Evolutionary conservation across 2,888 invertebrate genomes (phyloP).

Genomic region (Pyrocoelia pectoralis): DNA sequence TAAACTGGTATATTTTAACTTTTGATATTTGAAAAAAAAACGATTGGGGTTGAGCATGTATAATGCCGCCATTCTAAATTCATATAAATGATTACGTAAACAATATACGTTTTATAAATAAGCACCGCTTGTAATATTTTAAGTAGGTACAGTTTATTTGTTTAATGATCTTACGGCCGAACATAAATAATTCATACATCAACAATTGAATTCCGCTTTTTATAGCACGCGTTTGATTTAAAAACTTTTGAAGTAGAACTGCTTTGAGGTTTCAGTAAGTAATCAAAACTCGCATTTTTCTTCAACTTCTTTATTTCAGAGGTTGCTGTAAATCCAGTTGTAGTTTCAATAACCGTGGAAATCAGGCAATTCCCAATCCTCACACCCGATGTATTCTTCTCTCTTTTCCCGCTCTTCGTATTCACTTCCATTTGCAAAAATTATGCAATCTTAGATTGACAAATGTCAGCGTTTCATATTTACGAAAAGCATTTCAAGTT

Average conservation of each 20-base stretch:
- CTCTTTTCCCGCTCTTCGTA: slow-evolving; percentile 35
- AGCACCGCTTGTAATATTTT: slow-evolving; percentile 7
- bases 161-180: slow-evolving; percentile 9
- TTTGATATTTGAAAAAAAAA: background rate
- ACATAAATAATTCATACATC: slow-evolving; percentile 33
- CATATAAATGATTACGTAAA: background rate
- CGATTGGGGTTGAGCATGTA: background rate
- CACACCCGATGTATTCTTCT: slow-evolving; percentile 50
- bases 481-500: slow-evolving; percentile 22
- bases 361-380: slow-evolving; percentile 58
- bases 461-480: slow-evolving; percentile 27
- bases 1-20: background rate
- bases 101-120: background rate
- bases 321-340: slow-evolving; percentile 47
- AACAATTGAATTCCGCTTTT: slow-evolving; percentile 32
- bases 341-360: slow-evolving; percentile 56
- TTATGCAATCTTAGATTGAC: slow-evolving; percentile 44
- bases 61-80: background rate
- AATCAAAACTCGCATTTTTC: slow-evolving; percentile 38
- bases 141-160: slow-evolving; percentile 16
- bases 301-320: slow-evolving; percentile 39
- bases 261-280: slow-evolving; percentile 35
- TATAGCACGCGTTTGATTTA: slow-evolving; percentile 35
- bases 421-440: slow-evolving; percentile 40
- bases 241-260: slow-evolving; percentile 36